These are phyloP conservation scores for Pristionchus pacificus DNA, from an alignment of 1,140 invertebrate species.

Conservation along the genomic window DNA sequence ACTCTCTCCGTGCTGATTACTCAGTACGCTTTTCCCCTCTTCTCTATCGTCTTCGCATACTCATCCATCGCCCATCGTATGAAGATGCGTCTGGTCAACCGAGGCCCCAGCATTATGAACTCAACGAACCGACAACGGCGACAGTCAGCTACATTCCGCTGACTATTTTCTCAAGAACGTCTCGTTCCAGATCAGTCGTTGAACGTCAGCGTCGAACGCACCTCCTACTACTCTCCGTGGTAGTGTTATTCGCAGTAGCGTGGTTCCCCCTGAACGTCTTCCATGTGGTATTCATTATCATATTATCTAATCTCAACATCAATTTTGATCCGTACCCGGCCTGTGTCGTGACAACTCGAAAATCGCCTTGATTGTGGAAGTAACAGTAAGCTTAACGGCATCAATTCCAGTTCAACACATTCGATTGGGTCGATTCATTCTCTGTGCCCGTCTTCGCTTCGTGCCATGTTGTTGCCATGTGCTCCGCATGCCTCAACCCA, in stretches of 20 bases:
- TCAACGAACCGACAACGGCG: conserved; percentile 5
- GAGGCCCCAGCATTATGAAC: conserved; percentile 9
- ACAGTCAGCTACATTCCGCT: conserved; percentile 2
- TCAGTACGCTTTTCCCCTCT: conserved; percentile 50
- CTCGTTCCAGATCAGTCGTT: conserved; percentile 50
- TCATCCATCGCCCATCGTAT: conserved; percentile 50
- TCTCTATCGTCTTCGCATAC: conserved; percentile 52
- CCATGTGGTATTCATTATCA: conserved; percentile 53
- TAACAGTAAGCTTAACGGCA: not conserved
- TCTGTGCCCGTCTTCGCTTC: conserved; percentile 61
- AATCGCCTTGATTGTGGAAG: not conserved
- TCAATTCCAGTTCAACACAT: conserved; percentile 46
- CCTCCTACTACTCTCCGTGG: conserved; percentile 60
- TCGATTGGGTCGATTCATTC: conserved; percentile 39
- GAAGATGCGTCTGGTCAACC: conserved; percentile 38
- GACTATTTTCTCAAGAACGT: not conserved
- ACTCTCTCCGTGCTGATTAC: conserved; percentile 49
- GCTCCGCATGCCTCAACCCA: conserved; percentile 51
- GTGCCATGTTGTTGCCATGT: conserved; percentile 57
- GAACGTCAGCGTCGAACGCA: conserved; percentile 63
- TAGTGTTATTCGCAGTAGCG: conserved; percentile 57
- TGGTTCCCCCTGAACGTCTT: conserved; percentile 65
- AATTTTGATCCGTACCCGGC: conserved; percentile 31
- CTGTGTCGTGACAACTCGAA: conserved; percentile 26
- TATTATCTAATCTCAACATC: conserved; percentile 53